Conservation (phyloP, 1,140 invertebrate genomes). For the Drosophila sproati region DNA sequence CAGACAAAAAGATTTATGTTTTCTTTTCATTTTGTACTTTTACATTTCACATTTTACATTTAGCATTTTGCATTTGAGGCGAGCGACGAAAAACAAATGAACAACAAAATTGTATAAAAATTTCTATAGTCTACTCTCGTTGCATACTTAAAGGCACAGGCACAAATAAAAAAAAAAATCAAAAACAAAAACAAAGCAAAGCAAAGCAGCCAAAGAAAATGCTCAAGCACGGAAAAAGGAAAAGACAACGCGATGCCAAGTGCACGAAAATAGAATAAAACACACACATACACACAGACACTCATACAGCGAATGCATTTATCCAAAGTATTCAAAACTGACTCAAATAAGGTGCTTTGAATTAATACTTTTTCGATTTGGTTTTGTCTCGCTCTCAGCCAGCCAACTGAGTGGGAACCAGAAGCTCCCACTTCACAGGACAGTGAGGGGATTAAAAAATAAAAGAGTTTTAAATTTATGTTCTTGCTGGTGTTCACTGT, state of each 20-base stretch:
- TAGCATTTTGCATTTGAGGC: slow-evolving; percentile 45
- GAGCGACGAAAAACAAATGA: slow-evolving; percentile 61
- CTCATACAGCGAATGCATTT: slow-evolving; percentile 22
- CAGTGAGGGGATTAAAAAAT: too few relatives aligned
- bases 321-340: slow-evolving; percentile 1
- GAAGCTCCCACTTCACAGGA: too few relatives aligned
- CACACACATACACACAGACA: neutral
- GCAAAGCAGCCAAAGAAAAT: slow-evolving; percentile 37
- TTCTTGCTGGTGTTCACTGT: too few relatives aligned
- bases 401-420: slow-evolving; percentile 1
- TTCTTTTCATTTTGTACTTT: slow-evolving; percentile 61
- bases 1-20: slow-evolving; percentile 67
- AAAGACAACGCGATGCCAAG: slow-evolving; percentile 49
- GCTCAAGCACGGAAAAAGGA: slow-evolving; percentile 43
- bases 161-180: slow-evolving; percentile 1
- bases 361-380: slow-evolving; percentile 52
- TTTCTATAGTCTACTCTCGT: slow-evolving; percentile 58
- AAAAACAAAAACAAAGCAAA: neutral
- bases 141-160: slow-evolving; percentile 55
- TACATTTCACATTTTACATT: slow-evolving; percentile 38
- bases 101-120: slow-evolving; percentile 77
- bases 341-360: slow-evolving; percentile 45
- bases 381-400: slow-evolving; percentile 23
- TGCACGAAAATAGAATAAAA: slow-evolving; percentile 48
- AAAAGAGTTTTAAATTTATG: too few relatives aligned